A percentile compares a stretch with the other conserved stretches of the same genome.
phyloP scores from a whole-genome alignment of 2,888 invertebrate genomes.

The Bhutanitis thaidina region DNA sequence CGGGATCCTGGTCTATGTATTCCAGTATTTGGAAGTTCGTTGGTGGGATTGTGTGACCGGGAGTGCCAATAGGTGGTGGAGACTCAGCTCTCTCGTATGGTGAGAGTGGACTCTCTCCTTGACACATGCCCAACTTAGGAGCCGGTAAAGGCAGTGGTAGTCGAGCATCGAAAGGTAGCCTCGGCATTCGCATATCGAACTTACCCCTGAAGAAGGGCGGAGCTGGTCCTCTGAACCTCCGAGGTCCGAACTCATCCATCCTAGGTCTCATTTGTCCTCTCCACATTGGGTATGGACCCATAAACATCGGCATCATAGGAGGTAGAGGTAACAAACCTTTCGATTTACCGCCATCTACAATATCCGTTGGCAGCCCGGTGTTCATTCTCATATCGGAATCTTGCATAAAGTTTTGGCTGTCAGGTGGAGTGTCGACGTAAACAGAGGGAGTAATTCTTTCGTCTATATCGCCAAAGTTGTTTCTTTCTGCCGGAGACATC shows the following conservation, averaged over 20 bases:
- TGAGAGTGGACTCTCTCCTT: conserved; percentile 54
- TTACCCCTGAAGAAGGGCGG: conserved; percentile 57
- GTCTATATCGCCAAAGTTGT: conserved; percentile 74
- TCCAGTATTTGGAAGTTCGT: conserved; percentile 61
- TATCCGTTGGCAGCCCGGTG: conserved; percentile 32
- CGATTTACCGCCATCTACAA: conserved; percentile 33
- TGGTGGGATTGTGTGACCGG: conserved; percentile 54
- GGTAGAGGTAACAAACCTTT: conserved; percentile 43
- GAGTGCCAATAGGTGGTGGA: conserved; percentile 63
- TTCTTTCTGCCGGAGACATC: conserved; percentile 52
- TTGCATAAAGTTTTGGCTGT: conserved; percentile 45
- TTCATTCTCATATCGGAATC: conserved; percentile 67
- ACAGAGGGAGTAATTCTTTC: conserved; percentile 63
- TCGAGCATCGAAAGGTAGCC: conserved; percentile 50
- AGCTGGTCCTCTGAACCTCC: conserved; percentile 53
- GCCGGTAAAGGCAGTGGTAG: conserved; percentile 50
- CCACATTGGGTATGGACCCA: conserved; percentile 49
- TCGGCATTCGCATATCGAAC: conserved; percentile 49
- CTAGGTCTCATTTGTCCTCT: conserved; percentile 55
- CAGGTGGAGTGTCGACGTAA: conserved; percentile 51
- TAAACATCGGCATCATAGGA: conserved; percentile 50
- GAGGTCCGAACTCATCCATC: conserved; percentile 51
- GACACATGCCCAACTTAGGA: conserved; percentile 57
- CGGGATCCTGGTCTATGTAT: conserved; percentile 81
- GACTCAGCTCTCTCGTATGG: conserved; percentile 55